phyloP scores from a whole-genome alignment of 2,113 vertebrate species.

The Puffinus mauretanicus region DNA sequence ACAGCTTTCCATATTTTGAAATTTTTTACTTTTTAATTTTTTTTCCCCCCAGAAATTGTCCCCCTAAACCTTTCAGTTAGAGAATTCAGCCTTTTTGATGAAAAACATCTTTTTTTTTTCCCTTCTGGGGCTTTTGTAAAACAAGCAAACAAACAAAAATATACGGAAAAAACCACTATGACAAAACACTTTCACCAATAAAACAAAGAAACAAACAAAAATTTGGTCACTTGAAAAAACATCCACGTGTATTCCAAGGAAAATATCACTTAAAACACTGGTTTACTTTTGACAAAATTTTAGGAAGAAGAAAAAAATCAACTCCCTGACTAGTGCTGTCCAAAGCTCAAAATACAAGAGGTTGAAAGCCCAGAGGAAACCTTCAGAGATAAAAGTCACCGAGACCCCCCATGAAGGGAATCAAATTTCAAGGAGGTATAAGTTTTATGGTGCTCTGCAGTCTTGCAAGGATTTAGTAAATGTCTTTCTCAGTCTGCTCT shows the following conservation, averaged over 20 bases:
- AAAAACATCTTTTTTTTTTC: fast-evolving
- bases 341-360: not conserved
- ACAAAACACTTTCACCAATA: not conserved
- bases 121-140: not conserved
- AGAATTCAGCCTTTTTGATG: not conserved
- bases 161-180: not conserved
- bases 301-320: not conserved
- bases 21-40: no score
- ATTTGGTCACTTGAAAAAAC: not conserved
- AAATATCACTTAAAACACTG: not conserved
- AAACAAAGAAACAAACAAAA: not conserved
- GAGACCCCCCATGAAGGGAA: constrained; percentile 18
- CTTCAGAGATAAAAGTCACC: not conserved
- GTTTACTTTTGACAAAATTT: not conserved
- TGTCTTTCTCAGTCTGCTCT: not conserved
- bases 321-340: not conserved
- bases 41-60: not conserved
- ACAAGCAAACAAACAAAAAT: not conserved
- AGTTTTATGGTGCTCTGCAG: not conserved
- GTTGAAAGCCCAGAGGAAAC: not conserved
- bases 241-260: not conserved
- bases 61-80: not conserved
- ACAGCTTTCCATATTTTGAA: not conserved
- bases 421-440: constrained; percentile 2
- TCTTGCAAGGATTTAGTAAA: not conserved